Evolutionary conservation across 2,888 invertebrate species (phyloP).

Genomic region (Tinea pellionella): DNA sequence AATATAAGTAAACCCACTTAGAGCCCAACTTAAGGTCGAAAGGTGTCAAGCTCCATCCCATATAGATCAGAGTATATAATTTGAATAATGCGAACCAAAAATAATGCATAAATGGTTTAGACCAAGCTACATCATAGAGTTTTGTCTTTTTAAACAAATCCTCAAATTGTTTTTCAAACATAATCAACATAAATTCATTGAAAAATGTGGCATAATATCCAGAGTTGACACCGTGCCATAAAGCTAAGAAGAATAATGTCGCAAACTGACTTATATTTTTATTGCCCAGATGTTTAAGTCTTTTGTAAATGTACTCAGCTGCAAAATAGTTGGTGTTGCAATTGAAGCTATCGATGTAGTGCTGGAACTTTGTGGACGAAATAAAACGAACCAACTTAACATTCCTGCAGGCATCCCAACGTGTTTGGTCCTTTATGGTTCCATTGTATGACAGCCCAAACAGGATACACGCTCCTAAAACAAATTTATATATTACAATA

Average conservation of each 20-base stretch:
- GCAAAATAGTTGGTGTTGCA: constrained; percentile 97
- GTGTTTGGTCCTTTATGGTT: constrained; percentile 65
- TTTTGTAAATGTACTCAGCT: constrained; percentile 92
- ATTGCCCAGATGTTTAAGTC: constrained; percentile 90
- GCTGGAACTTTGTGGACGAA: constrained; percentile 83
- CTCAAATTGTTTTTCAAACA: constrained; percentile 82
- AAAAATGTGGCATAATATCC: constrained; percentile 95
- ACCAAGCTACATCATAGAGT: constrained; percentile 53
- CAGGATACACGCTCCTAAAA: constrained; percentile 62
- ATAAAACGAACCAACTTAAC: constrained; percentile 87
- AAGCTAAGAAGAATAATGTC: constrained; percentile 87
- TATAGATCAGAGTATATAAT: constrained; percentile 80
- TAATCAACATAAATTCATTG: constrained; percentile 90
- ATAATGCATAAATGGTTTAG: constrained; percentile 39
- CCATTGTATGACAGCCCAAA: constrained; percentile 89
- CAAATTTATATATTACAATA: constrained; percentile 19
- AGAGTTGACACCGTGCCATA: constrained; percentile 96
- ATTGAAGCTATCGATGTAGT: constrained; percentile 93
- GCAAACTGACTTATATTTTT: constrained; percentile 82
- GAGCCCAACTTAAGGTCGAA: constrained; percentile 78
- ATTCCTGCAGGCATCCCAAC: constrained; percentile 93
- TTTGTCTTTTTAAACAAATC: constrained; percentile 63
- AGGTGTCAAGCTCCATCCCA: constrained; percentile 85
- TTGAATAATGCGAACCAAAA: constrained; percentile 72
- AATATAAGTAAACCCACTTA: constrained; percentile 75